Base-by-base conservation (phyloP, 2,888 invertebrate genomes). In the Eupithecia pulchellata region DNA sequence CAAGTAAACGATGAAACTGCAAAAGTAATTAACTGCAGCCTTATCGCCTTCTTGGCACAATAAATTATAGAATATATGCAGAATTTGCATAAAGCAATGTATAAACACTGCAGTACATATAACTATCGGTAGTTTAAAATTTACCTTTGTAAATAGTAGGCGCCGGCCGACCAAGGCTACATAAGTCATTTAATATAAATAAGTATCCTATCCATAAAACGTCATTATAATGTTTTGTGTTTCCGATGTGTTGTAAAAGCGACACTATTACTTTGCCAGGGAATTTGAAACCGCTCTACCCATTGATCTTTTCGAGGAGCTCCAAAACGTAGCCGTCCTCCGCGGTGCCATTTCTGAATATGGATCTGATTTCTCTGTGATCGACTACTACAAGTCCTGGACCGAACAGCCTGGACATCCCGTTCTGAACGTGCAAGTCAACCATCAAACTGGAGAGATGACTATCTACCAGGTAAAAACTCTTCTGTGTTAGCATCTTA, bases 341-440 rank as follows among this genome's bases (percentile, higher is more conserved):
- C 78, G 79, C 1, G 81, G 82, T 3, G 86, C 94, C 1, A 80
- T 93, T 29, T 74, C 78, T 1, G 81, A 83, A n/a, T 91, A 93
- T 39, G 90, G 91, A 67, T 32, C 84, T 0, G 81, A 89, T 2
- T 89, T 95, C 71, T 88, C 91, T 73, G 74, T 91, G 0, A 78
- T 89, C 5, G 90, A 92, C 3, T 93, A 92, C 76, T 94, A 89
- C 71, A 90, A 84, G 67, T 88, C 88, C 52, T 95, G 96, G 85
- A 95, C 96, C 78, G 93, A 94, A 32, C 95, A 96, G 78, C 85
- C 92, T 34, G 96, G 96, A 14, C 96, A 94, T 77, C 96, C 96
- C 0, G 88, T 96, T 0, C 81, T 96, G 2, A 92, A 87, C 17
- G 95, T 96, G 0, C 84, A 88, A 11, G 92, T 95, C 4, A 84